Evolutionary conservation across 2,888 invertebrate genomes (phyloP), one percentile per base, ranked within the genome.

Genomic region (Cheilosia soror): DNA sequence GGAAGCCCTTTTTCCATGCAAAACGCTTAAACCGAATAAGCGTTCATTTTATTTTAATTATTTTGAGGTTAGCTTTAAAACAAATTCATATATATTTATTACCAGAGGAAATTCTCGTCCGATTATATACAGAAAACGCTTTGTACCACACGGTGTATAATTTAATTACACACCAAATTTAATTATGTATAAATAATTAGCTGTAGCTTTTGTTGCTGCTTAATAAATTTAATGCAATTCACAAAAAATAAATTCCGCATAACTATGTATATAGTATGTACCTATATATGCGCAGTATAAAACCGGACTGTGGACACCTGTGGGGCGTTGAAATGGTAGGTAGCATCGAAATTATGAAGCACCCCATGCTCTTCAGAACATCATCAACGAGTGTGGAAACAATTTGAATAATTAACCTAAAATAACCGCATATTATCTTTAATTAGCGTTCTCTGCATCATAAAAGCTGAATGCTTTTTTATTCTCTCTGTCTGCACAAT

Each of bases 321-420:
- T 69, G 47, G 69, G 69, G 33, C 69, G 40, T 57, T 47, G n/a
- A 44, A 69, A 47, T 57, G 20, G 20, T 47, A 33, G 20, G 20
- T 47, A 33, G 47, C 29, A 29, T 27, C 27, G 33, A 42, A n/a
- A 13, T 4, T n/a, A n/a, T 57, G 44, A 29, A 69, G 25, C 25
- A n/a, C 3, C 2, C 40, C 13, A 27, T 33, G 29, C 62, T 40
- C 27, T 33, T 62, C 40, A 1, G 20, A 25, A 40, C 57, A 60
- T 40, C 7, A 63, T 53, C 63, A 5, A 25, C 73, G 47, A 47
- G 44, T 73, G 42, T 42, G 60, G 42, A 63, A 55, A 25, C 55
- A 55, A 63, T 73, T 73, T 73, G 44, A 63, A 73, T 73, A 73
- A 73, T 73, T 73, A 73, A 63, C 55, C 55, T 33, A 47, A 73